Percentiles rank a stretch among this genome's conserved stretches.
Conservation (phyloP, 2,888 invertebrate genomes). For the Cheilosia urbana region DNA sequence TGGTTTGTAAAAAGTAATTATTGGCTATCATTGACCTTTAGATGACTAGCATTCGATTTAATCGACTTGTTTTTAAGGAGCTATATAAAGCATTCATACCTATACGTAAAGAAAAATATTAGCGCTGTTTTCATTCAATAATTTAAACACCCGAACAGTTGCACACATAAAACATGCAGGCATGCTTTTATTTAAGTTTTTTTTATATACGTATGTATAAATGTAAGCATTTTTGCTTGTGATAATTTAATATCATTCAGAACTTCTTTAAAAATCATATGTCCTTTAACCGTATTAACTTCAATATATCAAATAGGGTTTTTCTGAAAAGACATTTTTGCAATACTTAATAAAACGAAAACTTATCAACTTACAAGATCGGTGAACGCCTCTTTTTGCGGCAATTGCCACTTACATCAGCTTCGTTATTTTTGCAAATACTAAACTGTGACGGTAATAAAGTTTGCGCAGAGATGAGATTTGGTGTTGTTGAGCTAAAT, state of each 20-base stretch:
- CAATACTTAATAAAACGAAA: background rate
- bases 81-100: too few relatives aligned
- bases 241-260: background rate
- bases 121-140: too few relatives aligned
- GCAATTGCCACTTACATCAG: slow-evolving; percentile 11
- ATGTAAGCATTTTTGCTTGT: too few relatives aligned
- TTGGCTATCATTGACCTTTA: too few relatives aligned
- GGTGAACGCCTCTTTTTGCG: background rate
- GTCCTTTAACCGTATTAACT: slow-evolving; percentile 11
- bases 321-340: slow-evolving; percentile 28
- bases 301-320: slow-evolving; percentile 16
- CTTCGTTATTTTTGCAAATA: slow-evolving; percentile 4
- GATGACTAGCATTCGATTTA: too few relatives aligned
- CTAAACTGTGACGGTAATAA: background rate
- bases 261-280: background rate
- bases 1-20: too few relatives aligned
- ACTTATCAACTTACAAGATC: slow-evolving; percentile 37
- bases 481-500: background rate
- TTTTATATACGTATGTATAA: too few relatives aligned
- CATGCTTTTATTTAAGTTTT: too few relatives aligned
- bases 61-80: too few relatives aligned
- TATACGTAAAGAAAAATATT: too few relatives aligned
- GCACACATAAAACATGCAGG: too few relatives aligned
- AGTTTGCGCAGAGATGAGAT: background rate
- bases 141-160: too few relatives aligned